Base-by-base conservation (phyloP, 2,797 vertebrate genomes). In the Graptemys geographica region DNA sequence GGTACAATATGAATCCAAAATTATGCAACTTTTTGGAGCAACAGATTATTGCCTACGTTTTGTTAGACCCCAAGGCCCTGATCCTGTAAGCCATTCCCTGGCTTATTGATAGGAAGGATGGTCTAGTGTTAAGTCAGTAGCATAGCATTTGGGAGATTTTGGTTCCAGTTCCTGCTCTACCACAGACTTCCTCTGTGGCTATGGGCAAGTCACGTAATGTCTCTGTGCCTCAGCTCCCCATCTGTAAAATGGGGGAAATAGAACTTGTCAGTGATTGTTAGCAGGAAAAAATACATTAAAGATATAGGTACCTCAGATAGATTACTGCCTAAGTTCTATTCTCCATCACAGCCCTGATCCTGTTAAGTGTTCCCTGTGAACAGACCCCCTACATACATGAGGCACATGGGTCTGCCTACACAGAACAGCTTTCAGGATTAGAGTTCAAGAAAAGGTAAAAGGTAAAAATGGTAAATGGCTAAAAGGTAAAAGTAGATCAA, bases 51-150 rank as follows among this genome's bases (percentile, higher is more conserved):
- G 37, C 76, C 21, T 15, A 79, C 25, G 23, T 49, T 79, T 16
- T 47, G 41, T 90, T n/a, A 92, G 3, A 8, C 27, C 37, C 37
- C 0, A 87, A 28, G 57, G 10, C n/a, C 8, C 65, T 0, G 0
- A 7, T 49, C 79, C 13, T 27, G 2, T 23, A 80, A 49, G 16
- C 1, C 62, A 27, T 53, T 52, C 31, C 79, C 4, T 51, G 78
- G 31, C 3, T 55, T 90, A 80, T 80, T 79, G 23, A 44, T 15
- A 19, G 62, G 33, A n/a, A n/a, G 62, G 13, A 9, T 65, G 33
- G 16, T 65, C 62, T 65, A 9, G 18, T 65, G 16, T 31, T 65
- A n/a, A 12, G 27, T 12, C 27, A 57, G 27, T 57, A 57, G 27
- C 56, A 33, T 19, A n/a, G 62, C 33, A 65, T n/a, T 65, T 65